Percentiles rank a stretch among this genome's conserved stretches.
These are phyloP conservation scores for Goniozus legneri DNA, from an alignment of 1,140 invertebrate species.

Conservation along the genomic window DNA sequence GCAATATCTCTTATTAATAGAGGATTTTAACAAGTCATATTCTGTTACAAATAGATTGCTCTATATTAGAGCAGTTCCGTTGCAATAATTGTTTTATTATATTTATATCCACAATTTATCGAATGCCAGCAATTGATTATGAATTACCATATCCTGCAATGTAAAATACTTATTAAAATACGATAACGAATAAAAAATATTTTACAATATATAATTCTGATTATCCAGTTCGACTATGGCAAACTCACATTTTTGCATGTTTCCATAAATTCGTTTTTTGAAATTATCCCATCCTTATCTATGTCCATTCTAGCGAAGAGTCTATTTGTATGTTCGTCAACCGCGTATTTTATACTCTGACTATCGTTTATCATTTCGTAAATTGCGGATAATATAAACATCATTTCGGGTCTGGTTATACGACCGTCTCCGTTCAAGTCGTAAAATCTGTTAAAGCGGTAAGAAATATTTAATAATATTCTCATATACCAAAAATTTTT, in stretches of 20 bases:
- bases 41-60: no score
- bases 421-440: conserved; percentile 42
- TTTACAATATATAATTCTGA: not conserved
- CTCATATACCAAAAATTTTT: no score
- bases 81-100: no score
- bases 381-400: conserved; percentile 34
- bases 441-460: conserved; percentile 34
- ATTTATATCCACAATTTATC: conserved; percentile 21
- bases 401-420: conserved; percentile 42
- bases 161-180: conserved; percentile 10
- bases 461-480: not conserved
- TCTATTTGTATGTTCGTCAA: conserved; percentile 37
- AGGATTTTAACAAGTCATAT: no score
- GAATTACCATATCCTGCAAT: conserved; percentile 33
- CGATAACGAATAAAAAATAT: no score
- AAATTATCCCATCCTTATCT: conserved; percentile 40
- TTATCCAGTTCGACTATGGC: not conserved
- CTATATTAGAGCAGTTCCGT: no score
- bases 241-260: conserved; percentile 39
- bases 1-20: no score
- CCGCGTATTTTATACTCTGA: conserved; percentile 22
- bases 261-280: conserved; percentile 39
- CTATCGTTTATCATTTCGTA: conserved; percentile 38
- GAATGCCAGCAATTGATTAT: conserved; percentile 32
- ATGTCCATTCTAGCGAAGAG: conserved; percentile 43